phyloP scores from a whole-genome alignment of 1,140 invertebrate genomes.

The Drosophila punjabiensis region DNA sequence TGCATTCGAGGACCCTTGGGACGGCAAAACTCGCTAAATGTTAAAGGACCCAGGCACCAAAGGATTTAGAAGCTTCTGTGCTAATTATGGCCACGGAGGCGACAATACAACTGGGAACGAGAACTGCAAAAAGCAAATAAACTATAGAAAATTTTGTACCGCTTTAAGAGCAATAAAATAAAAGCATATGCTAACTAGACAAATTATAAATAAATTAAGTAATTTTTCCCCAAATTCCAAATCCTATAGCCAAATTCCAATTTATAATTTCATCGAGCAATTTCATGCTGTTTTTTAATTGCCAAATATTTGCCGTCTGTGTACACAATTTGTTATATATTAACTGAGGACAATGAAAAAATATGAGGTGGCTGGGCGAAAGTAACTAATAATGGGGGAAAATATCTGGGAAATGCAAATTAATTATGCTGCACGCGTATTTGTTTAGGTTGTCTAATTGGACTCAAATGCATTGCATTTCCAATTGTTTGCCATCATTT shows the following conservation, averaged over 20 bases:
- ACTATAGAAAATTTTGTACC: neutral
- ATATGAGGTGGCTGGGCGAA: neutral
- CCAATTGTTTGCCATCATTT: conserved; percentile 35
- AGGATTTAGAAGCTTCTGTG: conserved; percentile 21
- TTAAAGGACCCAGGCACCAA: neutral
- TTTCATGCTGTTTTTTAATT: conserved; percentile 36
- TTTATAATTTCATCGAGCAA: conserved; percentile 31
- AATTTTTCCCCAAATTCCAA: neutral
- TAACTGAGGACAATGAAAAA: conserved; percentile 36
- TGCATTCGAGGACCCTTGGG: conserved; percentile 29
- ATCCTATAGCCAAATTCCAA: conserved; percentile 5
- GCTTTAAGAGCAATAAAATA: neutral
- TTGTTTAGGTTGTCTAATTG: conserved; percentile 75
- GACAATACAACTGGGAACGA: neutral
- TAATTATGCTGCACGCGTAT: conserved; percentile 65
- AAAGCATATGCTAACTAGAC: conserved; percentile 12
- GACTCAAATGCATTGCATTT: conserved; percentile 48
- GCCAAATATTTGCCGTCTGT: conserved; percentile 46
- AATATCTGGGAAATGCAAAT: conserved; percentile 63
- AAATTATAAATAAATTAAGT: conserved; percentile 28
- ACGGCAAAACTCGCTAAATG: conserved; percentile 17
- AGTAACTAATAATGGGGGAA: conserved; percentile 22
- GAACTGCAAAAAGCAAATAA: neutral
- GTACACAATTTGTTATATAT: conserved; percentile 49
- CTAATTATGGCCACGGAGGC: conserved; percentile 25